These are phyloP conservation scores for Chymomyza costata DNA, from an alignment of 1,140 invertebrate genomes.

Conservation along the genomic window DNA sequence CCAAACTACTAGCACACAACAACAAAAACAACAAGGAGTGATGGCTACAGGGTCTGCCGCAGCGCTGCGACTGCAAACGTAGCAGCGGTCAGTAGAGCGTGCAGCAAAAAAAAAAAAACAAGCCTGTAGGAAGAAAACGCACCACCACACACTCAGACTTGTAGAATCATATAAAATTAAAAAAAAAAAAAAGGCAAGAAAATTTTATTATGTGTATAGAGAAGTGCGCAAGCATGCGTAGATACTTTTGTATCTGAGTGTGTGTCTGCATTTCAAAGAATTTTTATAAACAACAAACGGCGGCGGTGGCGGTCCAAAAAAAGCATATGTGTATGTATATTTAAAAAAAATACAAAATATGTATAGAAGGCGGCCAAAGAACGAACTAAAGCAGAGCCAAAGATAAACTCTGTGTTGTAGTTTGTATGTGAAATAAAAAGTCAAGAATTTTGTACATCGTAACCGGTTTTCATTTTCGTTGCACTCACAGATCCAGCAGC, in stretches of 20 bases:
- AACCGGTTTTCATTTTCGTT: slow-evolving; percentile 57
- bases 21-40: not conserved
- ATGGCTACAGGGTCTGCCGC: slow-evolving; percentile 1
- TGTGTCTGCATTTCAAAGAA: slow-evolving; percentile 67
- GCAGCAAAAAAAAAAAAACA: slow-evolving; percentile 33
- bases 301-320: not conserved
- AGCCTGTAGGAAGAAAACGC: slow-evolving; percentile 62
- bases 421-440: slow-evolving; percentile 67
- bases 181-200: slow-evolving; percentile 39
- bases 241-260: slow-evolving; percentile 5
- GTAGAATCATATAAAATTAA: slow-evolving; percentile 62
- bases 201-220: slow-evolving; percentile 63
- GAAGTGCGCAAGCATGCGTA: slow-evolving; percentile 26
- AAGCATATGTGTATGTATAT: too few relatives aligned
- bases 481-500: slow-evolving; percentile 2
- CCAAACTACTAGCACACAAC: slow-evolving; percentile 52
- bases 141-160: slow-evolving; percentile 52
- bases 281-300: slow-evolving; percentile 60
- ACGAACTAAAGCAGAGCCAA: slow-evolving; percentile 15
- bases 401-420: slow-evolving; percentile 60
- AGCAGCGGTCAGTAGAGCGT: slow-evolving; percentile 48
- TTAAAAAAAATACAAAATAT: slow-evolving; percentile 5
- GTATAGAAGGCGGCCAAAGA: not conserved
- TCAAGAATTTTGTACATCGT: slow-evolving; percentile 50
- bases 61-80: too few relatives aligned